phyloP scores from a whole-genome alignment of 2,888 invertebrate species.

The Lydus trimaculatus region DNA sequence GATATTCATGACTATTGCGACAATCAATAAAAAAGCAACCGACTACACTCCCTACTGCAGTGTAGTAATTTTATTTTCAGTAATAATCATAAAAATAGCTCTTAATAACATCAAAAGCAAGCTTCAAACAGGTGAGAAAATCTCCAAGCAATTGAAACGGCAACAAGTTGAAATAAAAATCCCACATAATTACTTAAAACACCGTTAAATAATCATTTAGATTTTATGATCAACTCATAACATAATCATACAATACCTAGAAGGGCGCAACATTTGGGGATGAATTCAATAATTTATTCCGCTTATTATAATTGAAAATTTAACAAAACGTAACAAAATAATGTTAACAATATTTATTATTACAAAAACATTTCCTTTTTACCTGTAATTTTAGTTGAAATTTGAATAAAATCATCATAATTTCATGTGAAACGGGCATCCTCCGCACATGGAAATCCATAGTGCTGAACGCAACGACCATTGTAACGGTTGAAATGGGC shows the following conservation, averaged over 20 bases:
- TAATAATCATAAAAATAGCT: background rate
- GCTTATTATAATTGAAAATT: slow-evolving; percentile 24
- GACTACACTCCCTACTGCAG: background rate
- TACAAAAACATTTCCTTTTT: slow-evolving; percentile 37
- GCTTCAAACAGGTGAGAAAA: background rate
- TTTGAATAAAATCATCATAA: slow-evolving; percentile 51
- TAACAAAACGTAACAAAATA: slow-evolving; percentile 20
- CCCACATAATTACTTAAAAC: slow-evolving; percentile 55
- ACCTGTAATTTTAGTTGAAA: slow-evolving; percentile 46
- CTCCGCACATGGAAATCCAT: slow-evolving; percentile 55
- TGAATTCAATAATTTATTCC: slow-evolving; percentile 7
- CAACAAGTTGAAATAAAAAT: slow-evolving; percentile 57
- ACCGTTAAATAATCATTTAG: slow-evolving; percentile 54
- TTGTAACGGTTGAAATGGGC: slow-evolving; percentile 57
- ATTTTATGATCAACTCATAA: slow-evolving; percentile 58
- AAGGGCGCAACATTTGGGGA: slow-evolving; percentile 28
- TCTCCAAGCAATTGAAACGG: slow-evolving; percentile 26
- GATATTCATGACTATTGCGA: background rate
- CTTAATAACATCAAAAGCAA: background rate
- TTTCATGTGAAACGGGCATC: slow-evolving; percentile 37
- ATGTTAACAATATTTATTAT: slow-evolving; percentile 28
- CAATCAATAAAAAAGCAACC: background rate
- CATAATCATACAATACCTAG: slow-evolving; percentile 51
- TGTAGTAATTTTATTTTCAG: background rate
- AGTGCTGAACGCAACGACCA: slow-evolving; percentile 56